Evolutionary conservation across 2,113 vertebrate genomes (phyloP).

Genomic region (Rissa tridactyla): DNA sequence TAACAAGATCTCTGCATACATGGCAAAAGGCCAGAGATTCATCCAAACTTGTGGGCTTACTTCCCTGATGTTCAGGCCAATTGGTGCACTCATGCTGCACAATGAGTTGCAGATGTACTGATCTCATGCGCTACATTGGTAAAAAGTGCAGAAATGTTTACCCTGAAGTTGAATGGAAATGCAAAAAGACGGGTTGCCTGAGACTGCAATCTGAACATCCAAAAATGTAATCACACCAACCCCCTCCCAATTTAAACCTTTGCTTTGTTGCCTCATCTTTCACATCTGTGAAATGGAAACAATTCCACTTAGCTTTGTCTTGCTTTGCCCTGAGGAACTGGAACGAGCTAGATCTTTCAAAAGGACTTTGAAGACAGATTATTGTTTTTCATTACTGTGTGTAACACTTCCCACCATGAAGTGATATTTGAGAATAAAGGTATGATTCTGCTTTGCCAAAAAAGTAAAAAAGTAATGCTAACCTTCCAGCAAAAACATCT

Average conservation of each 20-base stretch:
- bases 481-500: conserved; percentile 10
- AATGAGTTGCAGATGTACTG: conserved; percentile 55
- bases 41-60: conserved; percentile 9
- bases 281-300: conserved; percentile 55
- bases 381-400: conserved; percentile 40
- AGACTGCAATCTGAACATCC: background rate
- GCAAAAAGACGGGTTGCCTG: background rate
- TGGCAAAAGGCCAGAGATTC: conserved; percentile 37
- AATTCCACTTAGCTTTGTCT: conserved; percentile 37
- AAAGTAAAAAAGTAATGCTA: background rate
- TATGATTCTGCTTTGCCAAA: background rate
- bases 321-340: conserved; percentile 36
- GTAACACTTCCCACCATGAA: conserved; percentile 22
- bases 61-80: conserved; percentile 7
- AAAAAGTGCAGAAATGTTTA: conserved; percentile 2
- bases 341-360: conserved; percentile 40
- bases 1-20: conserved; percentile 40
- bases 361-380: conserved; percentile 49
- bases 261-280: conserved; percentile 49
- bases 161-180: background rate
- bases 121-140: background rate
- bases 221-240: background rate
- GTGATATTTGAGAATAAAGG: conserved; percentile 31
- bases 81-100: background rate
- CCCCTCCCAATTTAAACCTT: background rate